Percentiles rank a stretch among this genome's conserved stretches.
Evolutionary conservation across 1,140 invertebrate species (phyloP).

Genomic region (Drosophila equinoxialis): DNA sequence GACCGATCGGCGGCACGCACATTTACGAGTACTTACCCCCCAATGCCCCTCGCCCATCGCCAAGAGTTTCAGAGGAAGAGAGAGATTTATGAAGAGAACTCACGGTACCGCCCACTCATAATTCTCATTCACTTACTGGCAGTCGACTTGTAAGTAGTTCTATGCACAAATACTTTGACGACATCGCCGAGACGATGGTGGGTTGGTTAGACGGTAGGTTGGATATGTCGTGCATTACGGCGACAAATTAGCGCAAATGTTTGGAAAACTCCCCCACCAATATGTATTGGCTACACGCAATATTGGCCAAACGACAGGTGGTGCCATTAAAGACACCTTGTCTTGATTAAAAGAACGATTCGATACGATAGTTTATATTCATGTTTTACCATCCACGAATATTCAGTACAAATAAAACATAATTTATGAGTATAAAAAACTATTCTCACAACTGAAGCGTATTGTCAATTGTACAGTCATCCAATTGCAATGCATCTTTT

Average conservation of each 20-base stretch:
- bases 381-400: constrained; percentile 23
- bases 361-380: constrained; percentile 16
- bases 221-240: constrained; percentile 43
- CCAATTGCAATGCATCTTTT: too few species aligned
- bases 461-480: too few species aligned
- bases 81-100: constrained; percentile 59
- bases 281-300: neutral
- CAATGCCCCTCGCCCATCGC: neutral
- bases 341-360: constrained; percentile 38
- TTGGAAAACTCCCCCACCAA: constrained; percentile 12
- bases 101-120: constrained; percentile 49
- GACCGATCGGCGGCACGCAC: constrained; percentile 60
- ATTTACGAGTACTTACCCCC: constrained; percentile 2
- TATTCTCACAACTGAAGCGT: neutral
- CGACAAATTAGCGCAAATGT: constrained; percentile 64
- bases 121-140: constrained; percentile 15
- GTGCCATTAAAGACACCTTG: constrained; percentile 56
- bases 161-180: constrained; percentile 10
- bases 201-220: neutral
- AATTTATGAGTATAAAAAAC: neutral
- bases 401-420: constrained; percentile 25
- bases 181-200: neutral
- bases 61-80: neutral
- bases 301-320: constrained; percentile 27
- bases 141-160: neutral